These are phyloP conservation scores for Trichogramma pretiosum DNA, from an alignment of 1,140 invertebrate species.

Conservation along the genomic window DNA sequence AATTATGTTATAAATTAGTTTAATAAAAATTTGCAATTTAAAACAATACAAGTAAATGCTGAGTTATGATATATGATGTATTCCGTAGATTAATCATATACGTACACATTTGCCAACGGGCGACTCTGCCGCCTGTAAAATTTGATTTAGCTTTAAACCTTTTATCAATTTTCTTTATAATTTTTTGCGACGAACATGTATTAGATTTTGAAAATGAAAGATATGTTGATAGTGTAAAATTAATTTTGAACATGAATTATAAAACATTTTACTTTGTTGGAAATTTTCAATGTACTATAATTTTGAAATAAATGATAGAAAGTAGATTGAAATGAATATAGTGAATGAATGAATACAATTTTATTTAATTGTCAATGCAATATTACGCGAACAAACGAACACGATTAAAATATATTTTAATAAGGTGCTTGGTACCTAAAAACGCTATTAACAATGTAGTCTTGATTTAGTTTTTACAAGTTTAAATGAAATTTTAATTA, in stretches of 20 bases:
- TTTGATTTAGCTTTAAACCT: constrained; percentile 17
- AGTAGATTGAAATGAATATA: too few species aligned
- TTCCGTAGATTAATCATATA: constrained; percentile 37
- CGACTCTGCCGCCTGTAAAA: constrained; percentile 46
- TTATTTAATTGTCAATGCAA: neutral
- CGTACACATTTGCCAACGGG: constrained; percentile 51
- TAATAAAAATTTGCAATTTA: constrained; percentile 5
- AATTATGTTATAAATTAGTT: neutral
- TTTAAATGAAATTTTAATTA: neutral
- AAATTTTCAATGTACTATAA: constrained; percentile 1
- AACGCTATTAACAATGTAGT: neutral
- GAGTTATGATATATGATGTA: constrained; percentile 6
- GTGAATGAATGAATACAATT: too few species aligned
- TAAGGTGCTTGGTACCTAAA: too few species aligned
- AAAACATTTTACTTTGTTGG: neutral
- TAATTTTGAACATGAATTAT: constrained; percentile 7
- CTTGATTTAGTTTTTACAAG: neutral
- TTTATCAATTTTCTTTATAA: neutral
- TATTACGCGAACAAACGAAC: neutral
- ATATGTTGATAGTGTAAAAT: neutral
- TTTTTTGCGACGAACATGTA: constrained; percentile 2
- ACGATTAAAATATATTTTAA: neutral
- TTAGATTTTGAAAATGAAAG: neutral
- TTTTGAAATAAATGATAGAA: constrained; percentile 1
- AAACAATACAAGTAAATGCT: constrained; percentile 3